These are phyloP conservation scores for Sitta carolinensis DNA, from an alignment of 2,797 vertebrate species.

Conservation along the genomic window DNA sequence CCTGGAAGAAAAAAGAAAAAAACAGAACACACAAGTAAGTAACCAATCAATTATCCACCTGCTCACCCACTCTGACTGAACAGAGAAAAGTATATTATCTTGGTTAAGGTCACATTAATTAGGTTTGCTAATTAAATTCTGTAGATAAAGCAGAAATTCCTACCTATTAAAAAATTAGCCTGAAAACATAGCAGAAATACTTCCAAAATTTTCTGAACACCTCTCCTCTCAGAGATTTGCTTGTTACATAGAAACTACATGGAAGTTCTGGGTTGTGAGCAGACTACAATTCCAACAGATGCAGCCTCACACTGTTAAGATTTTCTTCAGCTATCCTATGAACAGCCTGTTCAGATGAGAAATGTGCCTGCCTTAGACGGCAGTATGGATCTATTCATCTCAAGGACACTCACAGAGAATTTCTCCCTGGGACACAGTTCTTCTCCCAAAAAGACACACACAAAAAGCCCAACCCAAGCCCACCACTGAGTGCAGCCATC, in stretches of 20 bases:
- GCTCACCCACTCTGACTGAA: not conserved
- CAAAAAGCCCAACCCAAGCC: not conserved
- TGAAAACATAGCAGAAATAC: not conserved
- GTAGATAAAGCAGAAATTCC: not conserved
- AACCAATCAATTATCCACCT: not conserved
- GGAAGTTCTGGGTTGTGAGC: not conserved
- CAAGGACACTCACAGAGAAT: not conserved
- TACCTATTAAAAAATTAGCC: not conserved
- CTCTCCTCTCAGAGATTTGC: not conserved
- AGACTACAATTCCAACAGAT: not conserved
- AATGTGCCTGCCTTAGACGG: not conserved
- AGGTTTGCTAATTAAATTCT: not conserved
- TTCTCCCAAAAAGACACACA: not conserved
- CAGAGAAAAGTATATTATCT: not conserved
- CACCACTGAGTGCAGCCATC: not conserved
- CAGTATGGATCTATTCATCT: not conserved
- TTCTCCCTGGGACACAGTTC: not conserved
- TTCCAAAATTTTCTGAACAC: not conserved
- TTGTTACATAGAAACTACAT: not conserved
- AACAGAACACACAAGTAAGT: not conserved
- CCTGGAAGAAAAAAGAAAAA: slow-evolving; percentile 68
- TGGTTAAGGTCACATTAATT: not conserved
- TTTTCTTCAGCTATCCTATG: not conserved
- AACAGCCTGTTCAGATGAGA: not conserved
- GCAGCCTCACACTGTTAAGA: not conserved